Evolutionary conservation across 2,888 invertebrate genomes (phyloP), one percentile per base, ranked within the genome.

Genomic region (Scaptodrosophila latifasciaeformis): DNA sequence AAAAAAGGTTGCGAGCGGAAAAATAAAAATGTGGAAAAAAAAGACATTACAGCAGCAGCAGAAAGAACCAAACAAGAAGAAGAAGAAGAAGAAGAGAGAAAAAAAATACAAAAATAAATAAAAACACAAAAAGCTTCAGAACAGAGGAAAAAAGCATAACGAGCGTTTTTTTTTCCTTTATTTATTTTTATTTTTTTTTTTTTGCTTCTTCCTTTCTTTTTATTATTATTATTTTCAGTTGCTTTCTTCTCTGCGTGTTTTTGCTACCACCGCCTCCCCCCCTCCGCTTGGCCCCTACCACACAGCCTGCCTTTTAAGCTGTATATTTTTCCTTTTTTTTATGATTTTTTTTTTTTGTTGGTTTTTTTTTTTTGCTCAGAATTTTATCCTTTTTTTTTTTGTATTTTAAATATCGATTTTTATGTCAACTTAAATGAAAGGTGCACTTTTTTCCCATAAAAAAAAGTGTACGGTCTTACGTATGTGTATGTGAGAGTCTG

Each of bases 371-470:
- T 67, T 55, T 59, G 34, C 51, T 40, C 45, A 55, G 69, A 71
- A 65, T 70, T 71, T 77, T 77, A 74, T 77, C 70, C 81, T 67
- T 75, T 76, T 80, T 67, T 65, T 66, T 70, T 71, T n/a, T n/a
- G n/a, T n/a, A n/a, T n/a, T n/a, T 65, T 63, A 67, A 70, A 76
- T 81, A 79, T 79, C 77, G 79, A 79, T 79, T 79, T 79, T 81
- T 69, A 79, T 79, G 81, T 79, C 78, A 79, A 76, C 72, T 76
- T 69, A 69, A 78, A 79, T 79, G 79, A 72, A 79, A 79, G 79
- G 81, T 79, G 79, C 67, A 79, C 69, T 76, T 75, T 77, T 79
- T 77, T 67, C 65, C 34, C 74, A 67, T 70, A 65, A 49, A 15
- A 45, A 29, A 29, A 43, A 40, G n/a, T n/a, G n/a, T n/a, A n/a